Percentiles rank a stretch among this genome's conserved stretches.
Conservation (phyloP, 2,888 invertebrate genomes). For the Amphipyra berbera region DNA sequence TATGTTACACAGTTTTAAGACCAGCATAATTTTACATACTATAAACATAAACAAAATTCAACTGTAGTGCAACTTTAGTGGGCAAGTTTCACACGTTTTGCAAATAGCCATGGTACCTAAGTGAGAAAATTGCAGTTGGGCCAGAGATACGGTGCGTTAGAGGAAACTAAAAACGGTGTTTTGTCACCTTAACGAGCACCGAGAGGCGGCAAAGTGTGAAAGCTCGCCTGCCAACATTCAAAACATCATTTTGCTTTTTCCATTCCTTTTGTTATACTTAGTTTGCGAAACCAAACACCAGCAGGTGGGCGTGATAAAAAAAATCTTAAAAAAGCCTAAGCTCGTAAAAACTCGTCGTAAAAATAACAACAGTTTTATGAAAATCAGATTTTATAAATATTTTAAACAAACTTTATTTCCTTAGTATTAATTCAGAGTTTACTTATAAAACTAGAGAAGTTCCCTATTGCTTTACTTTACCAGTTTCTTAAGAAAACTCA, state of each 20-base stretch:
- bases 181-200: conserved; percentile 73
- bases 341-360: conserved; percentile 13
- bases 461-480: conserved; percentile 8
- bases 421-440: conserved; percentile 11
- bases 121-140: conserved; percentile 71
- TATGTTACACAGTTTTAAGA: conserved; percentile 16
- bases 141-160: conserved; percentile 69
- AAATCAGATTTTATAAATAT: conserved; percentile 16
- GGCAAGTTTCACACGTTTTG: conserved; percentile 67
- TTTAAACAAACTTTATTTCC: conserved; percentile 18
- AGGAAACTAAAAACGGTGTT: conserved; percentile 72
- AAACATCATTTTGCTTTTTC: conserved; percentile 68
- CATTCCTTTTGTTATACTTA: conserved; percentile 47
- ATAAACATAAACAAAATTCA: conserved; percentile 56
- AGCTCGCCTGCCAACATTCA: conserved; percentile 64
- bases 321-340: not conserved
- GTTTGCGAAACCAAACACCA: conserved; percentile 22
- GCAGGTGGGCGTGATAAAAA: not conserved
- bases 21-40: conserved; percentile 31
- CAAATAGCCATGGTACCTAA: conserved; percentile 60
- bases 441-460: conserved; percentile 17
- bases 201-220: conserved; percentile 65
- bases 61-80: conserved; percentile 63
- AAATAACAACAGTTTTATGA: conserved; percentile 20
- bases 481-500: conserved; percentile 23